These are phyloP conservation scores for Phrynocephalus guinanensis DNA, from an alignment of 2,797 vertebrate species.

Conservation along the genomic window DNA sequence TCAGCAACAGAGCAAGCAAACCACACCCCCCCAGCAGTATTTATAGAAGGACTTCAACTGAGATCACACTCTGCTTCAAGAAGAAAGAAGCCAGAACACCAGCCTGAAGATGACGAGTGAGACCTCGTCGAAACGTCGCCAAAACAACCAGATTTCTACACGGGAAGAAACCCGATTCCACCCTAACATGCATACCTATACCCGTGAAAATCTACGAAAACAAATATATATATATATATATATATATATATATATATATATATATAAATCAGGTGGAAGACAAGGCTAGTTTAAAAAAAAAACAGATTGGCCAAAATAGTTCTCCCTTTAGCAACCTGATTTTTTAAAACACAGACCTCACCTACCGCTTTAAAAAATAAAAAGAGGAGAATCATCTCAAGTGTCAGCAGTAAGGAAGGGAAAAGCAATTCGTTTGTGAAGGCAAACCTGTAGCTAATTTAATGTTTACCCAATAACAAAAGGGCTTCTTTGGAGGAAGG, in stretches of 20 bases:
- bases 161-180: no score
- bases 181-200: no score
- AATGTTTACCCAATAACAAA: conserved; percentile 75
- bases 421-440: conserved; percentile 69
- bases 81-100: no score
- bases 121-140: no score
- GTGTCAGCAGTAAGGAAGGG: neutral
- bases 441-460: conserved; percentile 75
- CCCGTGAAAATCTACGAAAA: no score
- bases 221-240: neutral
- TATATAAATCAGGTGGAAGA: no score
- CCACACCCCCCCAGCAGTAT: no score
- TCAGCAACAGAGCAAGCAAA: no score
- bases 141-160: no score
- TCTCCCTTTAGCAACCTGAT: neutral
- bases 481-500: conserved; percentile 54
- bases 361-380: neutral
- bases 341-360: neutral
- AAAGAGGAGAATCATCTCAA: neutral
- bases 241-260: neutral
- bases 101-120: no score
- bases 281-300: neutral
- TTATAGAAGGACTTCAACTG: no score
- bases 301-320: neutral
- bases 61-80: no score